Evolutionary conservation across 2,888 invertebrate genomes (phyloP), one percentile per base, ranked within the genome.

Genomic region (Parnassius apollo): DNA sequence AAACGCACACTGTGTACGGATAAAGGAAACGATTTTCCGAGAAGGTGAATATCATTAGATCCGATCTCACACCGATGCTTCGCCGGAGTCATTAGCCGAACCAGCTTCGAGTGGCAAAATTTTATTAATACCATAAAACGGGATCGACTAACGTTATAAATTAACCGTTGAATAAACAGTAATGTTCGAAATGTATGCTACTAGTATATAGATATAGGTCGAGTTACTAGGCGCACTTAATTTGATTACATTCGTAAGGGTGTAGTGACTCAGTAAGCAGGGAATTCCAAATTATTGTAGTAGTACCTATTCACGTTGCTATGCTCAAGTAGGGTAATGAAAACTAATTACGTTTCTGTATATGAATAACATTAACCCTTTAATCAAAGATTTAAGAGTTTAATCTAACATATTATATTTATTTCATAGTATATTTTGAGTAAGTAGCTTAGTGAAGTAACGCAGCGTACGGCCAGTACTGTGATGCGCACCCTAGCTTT

Each of bases 41-140:
- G 80, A 77, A 86, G 87, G 86, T 91, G 91, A 91, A 91, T 91
- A 88, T 86, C 86, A 90, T 91, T 91, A 87, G 81, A 83, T 85
- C 78, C 75, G 73, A 69, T 64, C 64, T 64, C 59, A 73, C 78
- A 82, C 80, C 70, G 67, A 70, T 42, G 65, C 67, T 69, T 73
- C 71, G 72, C 58, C 74, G 73, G 70, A 70, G 73, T 81, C 83
- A 83, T 85, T 85, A 82, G 74, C 70, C 68, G 70, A 76, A 73
- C 72, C 75, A 73, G 71, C 69, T 66, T 67, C 66, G 65, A 69
- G 67, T 67, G 72, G 65, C 55, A 11, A 49, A 55, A 59, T 64
- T 66, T 66, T 61, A 51, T 62, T 58, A 49, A 51, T 35, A 55
- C 46, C 25, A 62, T 59, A 59, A 57, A 65, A 50, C 52, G 42